Evolutionary conservation across 2,888 invertebrate species (phyloP), one percentile per base, ranked within the genome.

Genomic region (Ceriagrion tenellum): DNA sequence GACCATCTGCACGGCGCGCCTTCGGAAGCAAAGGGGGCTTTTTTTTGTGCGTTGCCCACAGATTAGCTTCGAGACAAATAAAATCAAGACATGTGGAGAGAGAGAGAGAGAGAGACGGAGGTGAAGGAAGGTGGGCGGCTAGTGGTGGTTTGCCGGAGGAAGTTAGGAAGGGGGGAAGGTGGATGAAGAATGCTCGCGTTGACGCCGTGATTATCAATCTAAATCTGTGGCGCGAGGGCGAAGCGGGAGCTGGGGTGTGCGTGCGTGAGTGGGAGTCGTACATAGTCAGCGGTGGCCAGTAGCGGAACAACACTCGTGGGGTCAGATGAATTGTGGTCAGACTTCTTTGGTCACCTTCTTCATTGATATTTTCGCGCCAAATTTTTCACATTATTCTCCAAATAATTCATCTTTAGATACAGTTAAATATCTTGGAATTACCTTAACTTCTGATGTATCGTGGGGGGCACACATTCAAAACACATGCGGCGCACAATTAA

Each of bases 131-230:
- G 59, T 59, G 59, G 59, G 59, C 59, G 59, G 59, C 59, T 6
- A 16, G 12, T 10, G 59, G 59, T 59, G 59, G 59, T 8, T 59
- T 20, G 59, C 59, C 59, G 20, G 59, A 59, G 20, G 59, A 20
- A 59, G 59, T 16, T 1, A 59, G 59, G 59, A 20, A 59, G 20
- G 59, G n/a, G 69, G n/a, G 69, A n/a, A 69, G 69, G 3, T 26
- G 18, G n/a, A n/a, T n/a, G 69, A 69, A 69, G n/a, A 69, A 69
- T 69, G 69, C 69, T 13, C 69, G 69, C 69, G 69, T 69, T 69
- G 69, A 69, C n/a, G 69, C 69, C 69, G 20, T 69, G 69, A 69
- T 69, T 69, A 69, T 69, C 69, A n/a, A 69, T 69, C 26, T 69
- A 69, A 69, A 69, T 69, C 69, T 69, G 69, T 69, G 59, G 59